Conservation (phyloP, 2,888 invertebrate species). For the Volucella bombylans region DNA sequence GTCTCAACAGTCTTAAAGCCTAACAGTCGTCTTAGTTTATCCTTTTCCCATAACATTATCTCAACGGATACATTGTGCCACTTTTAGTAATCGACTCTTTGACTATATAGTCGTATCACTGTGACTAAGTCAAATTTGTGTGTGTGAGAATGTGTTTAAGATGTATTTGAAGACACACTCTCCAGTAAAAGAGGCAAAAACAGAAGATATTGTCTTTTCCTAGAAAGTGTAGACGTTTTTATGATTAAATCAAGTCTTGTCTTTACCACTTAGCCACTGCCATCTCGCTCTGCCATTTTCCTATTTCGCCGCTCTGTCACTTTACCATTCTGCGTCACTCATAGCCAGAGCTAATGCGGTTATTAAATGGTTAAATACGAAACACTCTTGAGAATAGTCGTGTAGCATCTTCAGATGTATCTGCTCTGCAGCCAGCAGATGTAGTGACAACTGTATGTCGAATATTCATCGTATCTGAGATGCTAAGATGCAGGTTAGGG, state of each 20-base stretch:
- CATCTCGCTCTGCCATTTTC: no score
- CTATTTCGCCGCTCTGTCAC: no score
- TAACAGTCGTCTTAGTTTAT: slow-evolving; percentile 34
- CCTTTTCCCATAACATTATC: slow-evolving; percentile 65
- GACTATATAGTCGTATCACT: slow-evolving; percentile 9
- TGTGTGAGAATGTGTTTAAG: slow-evolving; percentile 12
- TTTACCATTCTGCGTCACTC: neutral
- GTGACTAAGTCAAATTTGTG: slow-evolving; percentile 22
- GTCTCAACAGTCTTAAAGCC: neutral
- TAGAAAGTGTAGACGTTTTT: slow-evolving; percentile 47
- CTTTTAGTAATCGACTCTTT: slow-evolving; percentile 49
- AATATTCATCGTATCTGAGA: neutral
- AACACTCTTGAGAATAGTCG: slow-evolving; percentile 34
- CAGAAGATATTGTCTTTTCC: slow-evolving; percentile 20
- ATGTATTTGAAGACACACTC: neutral
- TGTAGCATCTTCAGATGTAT: slow-evolving; percentile 35
- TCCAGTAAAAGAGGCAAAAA: neutral
- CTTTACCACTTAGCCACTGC: slow-evolving; percentile 2
- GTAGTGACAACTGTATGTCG: slow-evolving; percentile 38
- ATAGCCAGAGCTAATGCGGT: slow-evolving; percentile 36
- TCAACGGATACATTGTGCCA: slow-evolving; percentile 48
- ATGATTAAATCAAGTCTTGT: slow-evolving; percentile 29
- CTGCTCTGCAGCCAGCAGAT: slow-evolving; percentile 58
- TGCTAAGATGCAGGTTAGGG: slow-evolving; percentile 47
- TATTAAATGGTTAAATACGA: slow-evolving; percentile 59